These are phyloP conservation scores for Chaetodon trifasciatus DNA, from an alignment of 2,797 vertebrate species.

Conservation along the genomic window DNA sequence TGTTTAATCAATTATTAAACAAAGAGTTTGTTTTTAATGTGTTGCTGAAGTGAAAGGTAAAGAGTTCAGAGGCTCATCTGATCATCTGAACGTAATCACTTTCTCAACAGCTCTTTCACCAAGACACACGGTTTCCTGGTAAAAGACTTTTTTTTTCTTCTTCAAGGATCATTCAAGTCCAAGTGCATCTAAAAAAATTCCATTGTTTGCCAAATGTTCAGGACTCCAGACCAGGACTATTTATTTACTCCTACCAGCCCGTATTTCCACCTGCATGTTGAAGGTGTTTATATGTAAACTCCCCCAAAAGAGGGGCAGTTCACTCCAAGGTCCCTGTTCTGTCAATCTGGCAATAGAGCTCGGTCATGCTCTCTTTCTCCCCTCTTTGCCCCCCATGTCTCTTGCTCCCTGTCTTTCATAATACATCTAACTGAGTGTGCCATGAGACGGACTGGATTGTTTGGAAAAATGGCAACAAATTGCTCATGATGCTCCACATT, in stretches of 20 bases:
- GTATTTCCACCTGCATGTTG: constrained; percentile 83
- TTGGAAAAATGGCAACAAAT: constrained; percentile 52
- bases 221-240: constrained; percentile 54
- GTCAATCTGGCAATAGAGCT: constrained; percentile 59
- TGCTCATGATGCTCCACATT: background rate
- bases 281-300: constrained; percentile 83
- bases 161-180: constrained; percentile 51
- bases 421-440: constrained; percentile 30
- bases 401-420: constrained; percentile 20
- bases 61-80: background rate
- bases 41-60: background rate
- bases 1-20: background rate
- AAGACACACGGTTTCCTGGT: background rate
- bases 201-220: constrained; percentile 66
- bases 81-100: background rate
- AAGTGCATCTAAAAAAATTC: constrained; percentile 67
- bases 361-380: constrained; percentile 62
- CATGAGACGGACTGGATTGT: constrained; percentile 32
- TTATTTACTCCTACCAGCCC: constrained; percentile 75
- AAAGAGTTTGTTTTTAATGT: background rate
- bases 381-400: constrained; percentile 32
- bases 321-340: constrained; percentile 71
- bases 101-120: background rate
- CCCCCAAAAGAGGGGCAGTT: constrained; percentile 62
- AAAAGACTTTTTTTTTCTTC: background rate